Evolutionary conservation across 1,140 invertebrate species (phyloP).

Genomic region (Diachasma alloeum): DNA sequence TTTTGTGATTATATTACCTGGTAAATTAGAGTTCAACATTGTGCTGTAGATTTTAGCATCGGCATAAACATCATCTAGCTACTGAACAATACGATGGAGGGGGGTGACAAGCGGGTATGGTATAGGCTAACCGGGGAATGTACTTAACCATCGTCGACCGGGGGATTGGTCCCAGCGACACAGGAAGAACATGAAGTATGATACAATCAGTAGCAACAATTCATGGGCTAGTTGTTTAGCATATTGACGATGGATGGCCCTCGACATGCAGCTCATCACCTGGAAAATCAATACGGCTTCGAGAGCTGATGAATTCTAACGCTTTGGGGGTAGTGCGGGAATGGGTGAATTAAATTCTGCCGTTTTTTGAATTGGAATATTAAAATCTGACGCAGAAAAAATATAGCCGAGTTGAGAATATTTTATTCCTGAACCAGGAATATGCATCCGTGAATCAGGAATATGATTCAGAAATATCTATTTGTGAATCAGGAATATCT

Average conservation of each 20-base stretch:
- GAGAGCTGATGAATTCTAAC: too few species aligned
- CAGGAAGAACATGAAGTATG: slow-evolving; percentile 13
- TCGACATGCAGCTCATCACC: not conserved
- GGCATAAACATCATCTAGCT: not conserved
- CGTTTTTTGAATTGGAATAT: too few species aligned
- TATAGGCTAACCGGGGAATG: slow-evolving; percentile 12
- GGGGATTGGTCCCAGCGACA: not conserved
- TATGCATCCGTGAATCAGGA: too few species aligned
- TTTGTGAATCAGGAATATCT: too few species aligned
- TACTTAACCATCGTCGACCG: not conserved
- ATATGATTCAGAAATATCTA: too few species aligned
- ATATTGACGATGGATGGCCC: slow-evolving; percentile 16
- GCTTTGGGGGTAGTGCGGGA: too few species aligned
- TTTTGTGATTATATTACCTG: slow-evolving; percentile 41
- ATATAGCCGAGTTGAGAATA: too few species aligned
- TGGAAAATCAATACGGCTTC: slow-evolving; percentile 5
- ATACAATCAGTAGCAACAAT: slow-evolving; percentile 13
- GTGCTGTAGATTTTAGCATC: slow-evolving; percentile 7
- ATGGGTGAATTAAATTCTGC: too few species aligned
- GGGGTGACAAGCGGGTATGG: not conserved
- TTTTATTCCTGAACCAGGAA: too few species aligned
- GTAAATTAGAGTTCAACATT: slow-evolving; percentile 23
- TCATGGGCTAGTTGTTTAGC: slow-evolving; percentile 8
- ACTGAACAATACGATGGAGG: not conserved
- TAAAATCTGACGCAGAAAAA: too few species aligned